Conservation (phyloP, 2,113 vertebrate genomes). For the Bujurquina vittata region DNA sequence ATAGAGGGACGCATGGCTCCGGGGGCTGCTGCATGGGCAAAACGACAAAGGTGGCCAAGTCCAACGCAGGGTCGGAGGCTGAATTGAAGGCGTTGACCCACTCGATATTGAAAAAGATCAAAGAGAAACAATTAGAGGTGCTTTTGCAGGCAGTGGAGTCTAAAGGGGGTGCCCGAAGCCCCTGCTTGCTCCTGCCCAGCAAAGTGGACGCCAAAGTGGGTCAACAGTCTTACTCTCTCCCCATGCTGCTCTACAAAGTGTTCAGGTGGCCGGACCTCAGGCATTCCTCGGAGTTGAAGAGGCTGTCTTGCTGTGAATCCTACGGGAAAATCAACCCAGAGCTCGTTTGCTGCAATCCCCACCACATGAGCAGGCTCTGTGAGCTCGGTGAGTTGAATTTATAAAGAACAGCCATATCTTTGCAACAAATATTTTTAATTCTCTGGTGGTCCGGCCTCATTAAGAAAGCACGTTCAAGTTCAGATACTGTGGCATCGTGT, state of each 20-base stretch:
- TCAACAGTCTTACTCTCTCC: conserved; percentile 89
- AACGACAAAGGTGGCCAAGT: conserved; percentile 83
- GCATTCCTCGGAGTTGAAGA: conserved; percentile 93
- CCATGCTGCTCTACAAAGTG: conserved; percentile 94
- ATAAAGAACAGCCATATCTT: conserved; percentile 1
- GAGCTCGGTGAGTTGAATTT: conserved; percentile 88
- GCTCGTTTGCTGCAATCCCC: conserved; percentile 96
- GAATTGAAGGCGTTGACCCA: conserved; percentile 94
- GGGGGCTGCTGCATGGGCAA: conserved; percentile 91
- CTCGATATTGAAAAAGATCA: conserved; percentile 91
- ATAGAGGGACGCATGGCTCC: conserved; percentile 83
- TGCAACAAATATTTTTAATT: conserved; percentile 13
- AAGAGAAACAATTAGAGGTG: conserved; percentile 94
- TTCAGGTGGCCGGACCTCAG: conserved; percentile 98
- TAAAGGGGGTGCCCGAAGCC: conserved; percentile 89
- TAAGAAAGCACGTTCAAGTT: background rate
- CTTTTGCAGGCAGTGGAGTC: conserved; percentile 94
- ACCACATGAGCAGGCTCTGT: conserved; percentile 96
- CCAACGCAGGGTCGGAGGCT: conserved; percentile 85
- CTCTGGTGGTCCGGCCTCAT: conserved; percentile 19
- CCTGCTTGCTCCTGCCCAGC: conserved; percentile 90
- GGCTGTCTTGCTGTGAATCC: conserved; percentile 95
- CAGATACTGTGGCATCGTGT: conserved; percentile 39
- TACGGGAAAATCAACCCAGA: conserved; percentile 93
- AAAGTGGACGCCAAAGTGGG: conserved; percentile 90